These are phyloP conservation scores for Entomobrya multifasciata DNA, from an alignment of 2,888 invertebrate species.

Conservation along the genomic window DNA sequence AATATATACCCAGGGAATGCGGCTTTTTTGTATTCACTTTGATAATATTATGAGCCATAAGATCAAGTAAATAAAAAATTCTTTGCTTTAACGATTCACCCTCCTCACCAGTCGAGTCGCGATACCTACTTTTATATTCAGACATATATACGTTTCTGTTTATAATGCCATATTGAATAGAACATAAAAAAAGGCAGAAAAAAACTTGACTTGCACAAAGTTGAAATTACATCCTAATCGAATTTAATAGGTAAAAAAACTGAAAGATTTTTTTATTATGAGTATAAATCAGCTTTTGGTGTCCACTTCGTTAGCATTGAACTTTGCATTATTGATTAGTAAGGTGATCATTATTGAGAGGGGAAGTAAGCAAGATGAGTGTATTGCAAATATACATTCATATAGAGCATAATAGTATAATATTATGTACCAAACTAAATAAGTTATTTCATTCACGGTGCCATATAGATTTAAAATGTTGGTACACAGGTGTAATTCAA, in stretches of 20 bases:
- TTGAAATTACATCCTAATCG: conserved; percentile 63
- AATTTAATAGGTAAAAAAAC: conserved; percentile 58
- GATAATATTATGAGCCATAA: conserved; percentile 62
- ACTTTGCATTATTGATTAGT: conserved; percentile 60
- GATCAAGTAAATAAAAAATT: conserved; percentile 58
- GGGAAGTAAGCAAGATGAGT: background rate
- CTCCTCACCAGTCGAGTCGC: conserved; percentile 9
- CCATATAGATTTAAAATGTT: too few species aligned
- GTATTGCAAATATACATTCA: background rate
- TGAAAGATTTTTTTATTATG: conserved; percentile 39
- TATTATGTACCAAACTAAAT: background rate
- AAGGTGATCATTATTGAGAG: conserved; percentile 49
- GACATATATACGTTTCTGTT: background rate
- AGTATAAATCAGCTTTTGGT: conserved; percentile 62
- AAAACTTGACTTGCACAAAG: conserved; percentile 56
- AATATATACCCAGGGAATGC: conserved; percentile 12
- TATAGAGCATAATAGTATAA: background rate
- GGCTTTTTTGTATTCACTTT: conserved; percentile 57
- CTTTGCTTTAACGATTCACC: background rate
- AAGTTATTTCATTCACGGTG: too few species aligned
- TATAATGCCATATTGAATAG: conserved; percentile 11
- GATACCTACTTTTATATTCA: background rate
- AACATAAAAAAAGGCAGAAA: background rate
- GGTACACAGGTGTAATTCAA: too few species aligned
- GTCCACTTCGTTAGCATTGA: conserved; percentile 58